These are phyloP conservation scores for Triplophysa tibetana DNA, from an alignment of 2,113 vertebrate species.

Conservation along the genomic window DNA sequence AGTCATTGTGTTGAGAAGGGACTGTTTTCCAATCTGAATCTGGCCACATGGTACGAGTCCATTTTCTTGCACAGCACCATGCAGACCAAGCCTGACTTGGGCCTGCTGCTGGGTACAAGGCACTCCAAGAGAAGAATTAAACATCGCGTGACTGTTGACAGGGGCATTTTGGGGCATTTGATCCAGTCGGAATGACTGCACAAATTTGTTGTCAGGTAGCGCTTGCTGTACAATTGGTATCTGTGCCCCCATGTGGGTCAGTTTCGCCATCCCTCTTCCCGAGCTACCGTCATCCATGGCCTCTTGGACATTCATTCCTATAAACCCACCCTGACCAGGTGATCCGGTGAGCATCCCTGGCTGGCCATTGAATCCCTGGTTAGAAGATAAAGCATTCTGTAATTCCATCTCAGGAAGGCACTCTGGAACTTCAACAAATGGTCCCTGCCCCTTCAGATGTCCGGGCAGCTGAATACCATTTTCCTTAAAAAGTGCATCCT, in stretches of 20 bases:
- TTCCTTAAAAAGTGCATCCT: slow-evolving; percentile 70
- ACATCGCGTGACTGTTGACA: slow-evolving; percentile 31
- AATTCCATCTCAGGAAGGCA: slow-evolving; percentile 54
- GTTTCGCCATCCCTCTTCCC: slow-evolving; percentile 44
- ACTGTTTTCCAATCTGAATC: slow-evolving; percentile 40
- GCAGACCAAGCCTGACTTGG: slow-evolving; percentile 37
- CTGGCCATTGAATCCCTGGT: slow-evolving; percentile 30
- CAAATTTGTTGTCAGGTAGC: slow-evolving; percentile 25
- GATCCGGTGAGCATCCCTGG: not conserved
- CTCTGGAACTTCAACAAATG: slow-evolving; percentile 29
- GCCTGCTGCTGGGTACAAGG: slow-evolving; percentile 45
- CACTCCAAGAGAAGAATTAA: slow-evolving; percentile 42
- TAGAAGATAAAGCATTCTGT: slow-evolving; percentile 48
- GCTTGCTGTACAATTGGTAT: slow-evolving; percentile 40
- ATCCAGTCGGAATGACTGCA: slow-evolving; percentile 30
- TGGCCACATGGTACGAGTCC: slow-evolving; percentile 15
- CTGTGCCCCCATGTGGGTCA: slow-evolving; percentile 52
- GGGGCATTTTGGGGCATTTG: slow-evolving; percentile 5
- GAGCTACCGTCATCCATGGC: not conserved
- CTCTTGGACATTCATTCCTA: slow-evolving; percentile 38
- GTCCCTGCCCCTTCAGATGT: slow-evolving; percentile 36
- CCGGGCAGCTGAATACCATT: slow-evolving; percentile 41
- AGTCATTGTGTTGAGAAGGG: slow-evolving; percentile 32
- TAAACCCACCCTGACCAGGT: slow-evolving; percentile 36
- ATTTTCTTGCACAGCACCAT: slow-evolving; percentile 29